Evolutionary conservation across 2,113 vertebrate genomes (phyloP).

Genomic region (Carollia perspicillata): DNA sequence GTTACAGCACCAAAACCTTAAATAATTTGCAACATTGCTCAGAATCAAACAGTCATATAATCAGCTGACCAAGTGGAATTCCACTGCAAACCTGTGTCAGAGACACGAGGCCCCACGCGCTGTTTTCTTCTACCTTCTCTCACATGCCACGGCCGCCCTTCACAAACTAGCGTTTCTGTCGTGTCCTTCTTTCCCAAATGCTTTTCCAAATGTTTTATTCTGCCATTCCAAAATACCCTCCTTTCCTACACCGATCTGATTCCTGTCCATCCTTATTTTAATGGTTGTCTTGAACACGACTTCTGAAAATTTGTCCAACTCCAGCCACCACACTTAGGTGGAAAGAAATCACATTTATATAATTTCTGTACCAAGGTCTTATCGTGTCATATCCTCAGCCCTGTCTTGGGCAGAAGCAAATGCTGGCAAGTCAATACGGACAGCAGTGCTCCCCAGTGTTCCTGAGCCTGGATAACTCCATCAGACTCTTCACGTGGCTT

Average conservation of each 20-base stretch:
- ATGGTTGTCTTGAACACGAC: not conserved
- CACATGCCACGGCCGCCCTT: accelerated
- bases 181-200: not conserved
- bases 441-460: accelerated
- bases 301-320: not conserved
- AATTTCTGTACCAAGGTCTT: not conserved
- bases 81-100: not conserved
- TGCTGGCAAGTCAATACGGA: not conserved
- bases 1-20: not conserved
- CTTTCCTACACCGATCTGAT: not conserved
- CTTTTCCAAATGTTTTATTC: accelerated
- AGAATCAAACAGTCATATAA: not conserved
- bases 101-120: accelerated
- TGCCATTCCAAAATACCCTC: not conserved
- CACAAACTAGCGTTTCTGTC: not conserved
- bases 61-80: not conserved
- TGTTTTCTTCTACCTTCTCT: not conserved
- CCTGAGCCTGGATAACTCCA: no score
- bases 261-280: not conserved
- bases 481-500: not conserved
- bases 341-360: not conserved
- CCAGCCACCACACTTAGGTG: accelerated
- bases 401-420: not conserved
- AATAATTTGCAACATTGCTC: not conserved
- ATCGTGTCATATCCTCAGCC: accelerated